Evolutionary conservation across 2,113 vertebrate species (phyloP).

Genomic region (Oreochromis niloticus): DNA sequence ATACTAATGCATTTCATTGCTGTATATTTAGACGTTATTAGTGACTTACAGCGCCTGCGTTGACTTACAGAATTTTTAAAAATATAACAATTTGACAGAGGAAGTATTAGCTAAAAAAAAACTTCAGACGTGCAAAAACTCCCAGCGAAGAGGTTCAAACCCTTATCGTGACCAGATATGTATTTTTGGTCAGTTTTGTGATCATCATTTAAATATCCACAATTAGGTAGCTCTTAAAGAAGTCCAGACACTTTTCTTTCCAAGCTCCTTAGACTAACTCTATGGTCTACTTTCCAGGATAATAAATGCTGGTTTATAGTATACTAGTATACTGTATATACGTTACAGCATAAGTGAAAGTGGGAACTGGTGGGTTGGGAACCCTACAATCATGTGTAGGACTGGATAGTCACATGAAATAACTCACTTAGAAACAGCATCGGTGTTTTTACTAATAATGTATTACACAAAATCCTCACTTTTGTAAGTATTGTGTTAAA

Average conservation of each 20-base stretch:
- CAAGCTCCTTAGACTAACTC: background rate
- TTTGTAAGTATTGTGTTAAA: background rate
- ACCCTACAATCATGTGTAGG: background rate
- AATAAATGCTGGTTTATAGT: background rate
- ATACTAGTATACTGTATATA: background rate
- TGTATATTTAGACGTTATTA: background rate
- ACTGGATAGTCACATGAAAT: background rate
- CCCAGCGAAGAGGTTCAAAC: background rate
- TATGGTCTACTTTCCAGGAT: background rate
- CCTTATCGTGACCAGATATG: background rate
- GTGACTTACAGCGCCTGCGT: background rate
- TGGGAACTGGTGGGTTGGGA: background rate
- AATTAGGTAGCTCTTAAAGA: background rate
- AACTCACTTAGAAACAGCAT: background rate
- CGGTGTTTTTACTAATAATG: background rate
- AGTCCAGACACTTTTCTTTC: background rate
- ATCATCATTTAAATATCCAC: background rate
- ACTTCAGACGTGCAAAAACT: background rate
- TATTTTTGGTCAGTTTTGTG: background rate
- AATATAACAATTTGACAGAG: background rate
- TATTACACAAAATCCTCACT: background rate
- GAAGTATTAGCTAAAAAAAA: background rate
- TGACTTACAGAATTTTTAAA: background rate
- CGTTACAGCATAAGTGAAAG: background rate
- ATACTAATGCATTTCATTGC: background rate